Conservation (phyloP, 2,113 vertebrate genomes). For the Sinocyclocheilus anophthalmus region DNA sequence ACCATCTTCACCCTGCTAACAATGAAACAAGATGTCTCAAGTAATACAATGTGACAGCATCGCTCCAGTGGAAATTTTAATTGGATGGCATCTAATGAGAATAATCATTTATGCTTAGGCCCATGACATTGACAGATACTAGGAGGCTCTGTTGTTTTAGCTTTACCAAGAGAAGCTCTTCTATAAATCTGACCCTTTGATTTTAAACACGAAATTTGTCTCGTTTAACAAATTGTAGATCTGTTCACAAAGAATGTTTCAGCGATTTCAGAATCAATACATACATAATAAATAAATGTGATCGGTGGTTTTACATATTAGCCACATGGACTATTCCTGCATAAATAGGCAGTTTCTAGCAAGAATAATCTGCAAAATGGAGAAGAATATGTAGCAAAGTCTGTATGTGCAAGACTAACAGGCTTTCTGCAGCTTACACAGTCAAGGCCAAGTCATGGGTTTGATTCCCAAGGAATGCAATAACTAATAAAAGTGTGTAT, state of each 20-base stretch:
- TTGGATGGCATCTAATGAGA: constrained; percentile 16
- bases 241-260: not conserved
- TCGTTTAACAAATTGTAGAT: not conserved
- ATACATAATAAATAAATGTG: not conserved
- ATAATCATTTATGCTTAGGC: constrained; percentile 25
- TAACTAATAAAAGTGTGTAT: too few species aligned
- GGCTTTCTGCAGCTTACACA: too few species aligned
- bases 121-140: not conserved
- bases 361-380: not conserved
- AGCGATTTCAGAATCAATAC: not conserved
- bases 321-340: not conserved
- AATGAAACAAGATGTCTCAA: constrained; percentile 24
- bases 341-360: not conserved
- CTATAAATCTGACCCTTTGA: not conserved
- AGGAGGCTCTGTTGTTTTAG: not conserved
- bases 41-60: constrained; percentile 38
- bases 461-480: too few species aligned
- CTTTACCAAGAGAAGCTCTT: not conserved
- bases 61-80: constrained; percentile 8
- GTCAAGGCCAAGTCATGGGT: too few species aligned
- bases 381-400: not conserved
- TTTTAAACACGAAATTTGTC: not conserved
- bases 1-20: constrained; percentile 8
- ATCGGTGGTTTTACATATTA: not conserved
- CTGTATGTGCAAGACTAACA: too few species aligned